Evolutionary conservation across 2,888 invertebrate genomes (phyloP), one percentile per base, ranked within the genome.

Genomic region (Mimas tiliae): DNA sequence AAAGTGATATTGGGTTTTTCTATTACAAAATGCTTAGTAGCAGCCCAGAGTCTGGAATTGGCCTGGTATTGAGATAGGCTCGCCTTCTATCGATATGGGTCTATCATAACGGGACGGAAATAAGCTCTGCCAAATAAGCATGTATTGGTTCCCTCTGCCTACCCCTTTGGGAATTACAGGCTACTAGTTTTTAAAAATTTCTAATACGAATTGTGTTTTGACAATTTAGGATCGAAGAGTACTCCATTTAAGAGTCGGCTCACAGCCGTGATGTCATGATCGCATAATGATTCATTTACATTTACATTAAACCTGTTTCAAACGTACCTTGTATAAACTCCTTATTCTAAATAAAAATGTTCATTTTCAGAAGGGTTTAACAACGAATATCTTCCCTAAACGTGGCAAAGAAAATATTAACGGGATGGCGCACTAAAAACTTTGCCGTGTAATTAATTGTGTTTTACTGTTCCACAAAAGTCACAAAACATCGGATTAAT

Each of bases 321-420:
- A 12, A 33, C 52, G 48, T 42, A 66, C 66, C 66, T 63, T 63
- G 27, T 33, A 34, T 33, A 47, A 21, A 66, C 0, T 47, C 33
- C 9, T 27, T 63, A 14, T 34, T 27, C 14, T 53, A 66, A 52
- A 63, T 45, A 34, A 33, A 19, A 63, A 34, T 51, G 48, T 71
- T 77, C 75, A 76, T 72, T 67, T 69, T 63, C 51, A 58, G 64
- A 68, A 67, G 70, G 64, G 68, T 65, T 48, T 45, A 7, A 63
- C 63, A 66, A 53, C 11, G 38, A 70, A 78, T 79, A 77, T 62
- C 74, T 79, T 77, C 69, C 79, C 76, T 73, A 76, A 89, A 90
- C 89, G 90, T 90, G 91, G 89, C 91, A 86, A 70, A 74, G 66
- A 69, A 80, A 78, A 78, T 55, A 67, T 68, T 84, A 85, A 85